These are phyloP conservation scores for Stigmatopora argus DNA, from an alignment of 2,113 vertebrate species.

Conservation along the genomic window DNA sequence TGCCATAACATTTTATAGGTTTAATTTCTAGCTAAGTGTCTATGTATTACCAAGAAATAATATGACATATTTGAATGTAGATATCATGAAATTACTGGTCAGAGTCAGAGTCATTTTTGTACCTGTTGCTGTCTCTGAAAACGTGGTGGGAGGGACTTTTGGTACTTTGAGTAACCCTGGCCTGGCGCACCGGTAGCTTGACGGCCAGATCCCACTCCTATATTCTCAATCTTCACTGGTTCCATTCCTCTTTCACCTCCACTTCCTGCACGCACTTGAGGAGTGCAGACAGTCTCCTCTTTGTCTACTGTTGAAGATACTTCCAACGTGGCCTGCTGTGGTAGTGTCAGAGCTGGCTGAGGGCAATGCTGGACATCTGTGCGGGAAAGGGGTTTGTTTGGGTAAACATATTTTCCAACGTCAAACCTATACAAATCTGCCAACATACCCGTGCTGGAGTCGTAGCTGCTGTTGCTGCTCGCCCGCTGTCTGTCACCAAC, in stretches of 20 bases:
- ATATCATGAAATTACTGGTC: background rate
- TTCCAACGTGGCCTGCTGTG: conserved; percentile 54
- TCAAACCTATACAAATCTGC: background rate
- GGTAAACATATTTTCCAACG: no score
- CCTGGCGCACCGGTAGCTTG: conserved; percentile 61
- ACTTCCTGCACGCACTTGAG: conserved; percentile 55
- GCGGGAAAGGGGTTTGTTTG: conserved; percentile 13
- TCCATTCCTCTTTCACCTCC: conserved; percentile 58
- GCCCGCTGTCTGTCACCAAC: conserved; percentile 58
- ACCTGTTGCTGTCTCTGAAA: conserved; percentile 94
- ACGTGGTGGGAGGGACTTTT: conserved; percentile 87
- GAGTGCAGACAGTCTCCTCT: conserved; percentile 61
- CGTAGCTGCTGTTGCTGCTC: conserved; percentile 80
- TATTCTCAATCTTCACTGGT: conserved; percentile 69
- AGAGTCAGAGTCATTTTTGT: conserved; percentile 2
- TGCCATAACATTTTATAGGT: background rate
- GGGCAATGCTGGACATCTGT: conserved; percentile 68
- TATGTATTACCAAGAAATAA: background rate
- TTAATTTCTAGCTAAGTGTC: background rate
- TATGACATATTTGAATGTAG: background rate
- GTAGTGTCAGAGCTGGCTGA: conserved; percentile 60
- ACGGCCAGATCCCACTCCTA: conserved; percentile 56
- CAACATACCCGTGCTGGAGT: conserved; percentile 72
- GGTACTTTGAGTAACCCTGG: conserved; percentile 85
- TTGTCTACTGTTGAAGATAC: conserved; percentile 68